A percentile compares a stretch with the other conserved stretches of the same genome.
Conservation (phyloP, 1,140 invertebrate genomes). For the Pinna nobilis region DNA sequence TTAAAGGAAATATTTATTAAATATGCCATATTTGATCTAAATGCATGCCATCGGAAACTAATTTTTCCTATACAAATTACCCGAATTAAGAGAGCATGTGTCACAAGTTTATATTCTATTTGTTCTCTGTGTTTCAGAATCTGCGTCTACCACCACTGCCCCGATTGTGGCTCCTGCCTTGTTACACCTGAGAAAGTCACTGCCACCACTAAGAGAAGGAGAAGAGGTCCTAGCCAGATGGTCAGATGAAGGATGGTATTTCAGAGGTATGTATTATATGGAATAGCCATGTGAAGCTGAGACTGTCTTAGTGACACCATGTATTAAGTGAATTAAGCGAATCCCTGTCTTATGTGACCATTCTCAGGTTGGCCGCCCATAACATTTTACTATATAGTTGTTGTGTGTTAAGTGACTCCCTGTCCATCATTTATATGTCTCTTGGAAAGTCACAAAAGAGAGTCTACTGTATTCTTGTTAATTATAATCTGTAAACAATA, state of each 20-base stretch:
- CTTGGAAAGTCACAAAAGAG: background rate
- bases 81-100: too few relatives aligned
- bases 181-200: conserved; percentile 38
- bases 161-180: conserved; percentile 11
- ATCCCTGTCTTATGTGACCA: too few relatives aligned
- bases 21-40: too few relatives aligned
- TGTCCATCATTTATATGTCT: background rate
- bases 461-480: background rate
- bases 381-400: too few relatives aligned
- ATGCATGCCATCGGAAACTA: too few relatives aligned
- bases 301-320: too few relatives aligned
- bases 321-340: too few relatives aligned
- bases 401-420: too few relatives aligned
- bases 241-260: conserved; percentile 73
- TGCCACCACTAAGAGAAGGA: conserved; percentile 44
- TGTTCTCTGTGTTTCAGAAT: background rate
- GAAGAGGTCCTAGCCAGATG: conserved; percentile 69
- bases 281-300: too few relatives aligned
- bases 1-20: too few relatives aligned
- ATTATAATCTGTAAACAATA: background rate
- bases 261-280: conserved; percentile 60
- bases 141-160: background rate
- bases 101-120: background rate
- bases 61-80: too few relatives aligned
- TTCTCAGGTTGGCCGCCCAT: too few relatives aligned